Evolutionary conservation across 2,888 invertebrate genomes (phyloP).

Genomic region (Drosophila phalerata): DNA sequence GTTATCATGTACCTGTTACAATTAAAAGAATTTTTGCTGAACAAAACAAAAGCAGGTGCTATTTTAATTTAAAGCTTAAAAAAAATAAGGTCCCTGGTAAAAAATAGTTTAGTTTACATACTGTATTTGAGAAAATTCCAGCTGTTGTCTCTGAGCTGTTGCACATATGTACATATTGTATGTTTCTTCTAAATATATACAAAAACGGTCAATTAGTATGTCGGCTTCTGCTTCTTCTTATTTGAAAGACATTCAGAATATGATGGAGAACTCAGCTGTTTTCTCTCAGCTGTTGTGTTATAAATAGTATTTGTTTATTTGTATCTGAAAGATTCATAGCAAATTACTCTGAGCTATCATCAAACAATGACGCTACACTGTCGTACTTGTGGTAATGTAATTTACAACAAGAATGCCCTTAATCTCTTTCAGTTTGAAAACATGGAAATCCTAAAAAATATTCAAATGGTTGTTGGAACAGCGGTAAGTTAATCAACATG

Average conservation of each 20-base stretch:
- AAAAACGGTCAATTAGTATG: no score
- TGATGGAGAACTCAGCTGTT: background rate
- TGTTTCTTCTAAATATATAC: no score
- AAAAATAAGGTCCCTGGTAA: no score
- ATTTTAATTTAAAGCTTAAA: no score
- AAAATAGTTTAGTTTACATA: no score
- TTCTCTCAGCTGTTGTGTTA: background rate
- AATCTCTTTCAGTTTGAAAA: slow-evolving; percentile 51
- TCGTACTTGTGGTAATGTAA: slow-evolving; percentile 57
- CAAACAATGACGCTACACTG: slow-evolving; percentile 62
- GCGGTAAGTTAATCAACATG: slow-evolving; percentile 20
- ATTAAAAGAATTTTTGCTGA: no score
- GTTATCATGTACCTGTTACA: no score
- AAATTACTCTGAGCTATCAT: background rate
- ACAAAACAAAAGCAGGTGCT: no score
- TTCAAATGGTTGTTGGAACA: slow-evolving; percentile 45
- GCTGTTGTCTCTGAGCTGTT: background rate
- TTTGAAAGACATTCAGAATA: background rate
- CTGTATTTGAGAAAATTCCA: background rate
- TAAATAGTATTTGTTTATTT: background rate
- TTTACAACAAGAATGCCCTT: slow-evolving; percentile 58
- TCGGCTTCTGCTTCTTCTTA: background rate
- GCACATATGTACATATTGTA: background rate
- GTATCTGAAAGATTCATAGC: background rate
- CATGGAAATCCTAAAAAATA: slow-evolving; percentile 32